These are phyloP conservation scores for Styela clava DNA, from an alignment of 23 tunicate genomes.

Conservation along the genomic window DNA sequence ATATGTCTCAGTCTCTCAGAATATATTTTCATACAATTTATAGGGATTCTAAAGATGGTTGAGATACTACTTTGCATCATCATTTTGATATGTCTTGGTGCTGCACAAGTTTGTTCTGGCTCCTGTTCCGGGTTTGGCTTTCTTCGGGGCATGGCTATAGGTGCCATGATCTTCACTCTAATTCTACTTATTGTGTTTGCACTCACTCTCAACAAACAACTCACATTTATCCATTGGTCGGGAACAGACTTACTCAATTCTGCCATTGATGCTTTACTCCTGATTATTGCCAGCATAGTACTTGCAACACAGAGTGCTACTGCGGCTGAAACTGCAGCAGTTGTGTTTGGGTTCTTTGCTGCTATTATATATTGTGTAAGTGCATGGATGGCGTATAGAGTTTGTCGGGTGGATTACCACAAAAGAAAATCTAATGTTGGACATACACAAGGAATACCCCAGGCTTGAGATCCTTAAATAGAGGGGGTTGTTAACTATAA, in stretches of 20 bases:
- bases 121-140: slow-evolving; percentile 41
- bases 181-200: slow-evolving; percentile 36
- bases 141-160: slow-evolving; percentile 49
- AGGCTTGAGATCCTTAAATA: too few species aligned
- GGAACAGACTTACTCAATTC: slow-evolving; percentile 41
- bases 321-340: slow-evolving; percentile 43
- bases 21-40: too few species aligned
- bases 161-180: slow-evolving; percentile 39
- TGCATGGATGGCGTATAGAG: slow-evolving; percentile 59
- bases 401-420: slow-evolving; percentile 29
- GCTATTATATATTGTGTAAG: slow-evolving; percentile 32
- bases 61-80: slow-evolving; percentile 52
- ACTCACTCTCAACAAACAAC: slow-evolving; percentile 30
- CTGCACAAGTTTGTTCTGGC: slow-evolving; percentile 11
- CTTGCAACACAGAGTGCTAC: slow-evolving; percentile 30
- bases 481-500: too few species aligned
- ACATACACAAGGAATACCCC: slow-evolving; percentile 47
- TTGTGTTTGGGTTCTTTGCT: slow-evolving; percentile 55
- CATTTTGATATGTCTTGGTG: slow-evolving; percentile 56
- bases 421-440: slow-evolving; percentile 51
- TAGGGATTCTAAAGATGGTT: slow-evolving; percentile 51
- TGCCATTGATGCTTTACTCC: slow-evolving; percentile 15
- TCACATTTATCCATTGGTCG: slow-evolving; percentile 56
- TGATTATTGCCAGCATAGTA: slow-evolving; percentile 34
- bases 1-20: too few species aligned